phyloP scores from a whole-genome alignment of 2,888 invertebrate species.

The Epistrophella euchroma region DNA sequence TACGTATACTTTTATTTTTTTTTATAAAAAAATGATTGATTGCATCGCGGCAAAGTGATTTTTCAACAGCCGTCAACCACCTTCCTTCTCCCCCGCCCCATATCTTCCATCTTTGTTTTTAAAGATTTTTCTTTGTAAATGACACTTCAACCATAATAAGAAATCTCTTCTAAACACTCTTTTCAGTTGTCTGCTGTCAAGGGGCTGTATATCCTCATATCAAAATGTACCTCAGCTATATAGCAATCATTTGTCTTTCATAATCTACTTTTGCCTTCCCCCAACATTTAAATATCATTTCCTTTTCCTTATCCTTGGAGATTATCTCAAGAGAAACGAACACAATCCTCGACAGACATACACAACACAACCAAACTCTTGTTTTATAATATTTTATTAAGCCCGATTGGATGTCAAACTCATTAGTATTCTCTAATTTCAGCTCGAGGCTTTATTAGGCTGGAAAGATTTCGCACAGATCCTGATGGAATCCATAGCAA shows the following conservation, averaged over 20 bases:
- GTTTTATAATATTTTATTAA: conserved; percentile 14
- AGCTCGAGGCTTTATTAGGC: conserved; percentile 38
- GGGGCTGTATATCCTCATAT: neutral
- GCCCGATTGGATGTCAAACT: conserved; percentile 51
- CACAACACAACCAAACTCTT: neutral
- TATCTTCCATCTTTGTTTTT: too few relatives aligned
- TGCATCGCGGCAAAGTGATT: neutral
- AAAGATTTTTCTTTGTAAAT: neutral
- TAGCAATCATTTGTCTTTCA: conserved; percentile 34
- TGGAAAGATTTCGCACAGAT: conserved; percentile 35
- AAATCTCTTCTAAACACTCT: neutral
- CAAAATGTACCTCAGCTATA: neutral
- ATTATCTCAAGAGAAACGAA: conserved; percentile 30
- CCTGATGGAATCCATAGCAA: neutral
- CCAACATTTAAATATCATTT: conserved; percentile 19
- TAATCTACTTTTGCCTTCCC: conserved; percentile 9
- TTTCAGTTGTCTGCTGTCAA: conserved; percentile 22
- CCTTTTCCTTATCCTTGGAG: conserved; percentile 32
- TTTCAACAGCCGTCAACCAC: too few relatives aligned
- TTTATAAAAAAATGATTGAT: neutral
- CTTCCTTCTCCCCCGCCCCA: too few relatives aligned
- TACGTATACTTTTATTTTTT: too few relatives aligned
- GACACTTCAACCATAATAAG: conserved; percentile 17
- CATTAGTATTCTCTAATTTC: conserved; percentile 49
- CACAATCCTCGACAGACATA: conserved; percentile 6